phyloP scores from a whole-genome alignment of 2,888 invertebrate genomes.

The Alloplasta piceator region DNA sequence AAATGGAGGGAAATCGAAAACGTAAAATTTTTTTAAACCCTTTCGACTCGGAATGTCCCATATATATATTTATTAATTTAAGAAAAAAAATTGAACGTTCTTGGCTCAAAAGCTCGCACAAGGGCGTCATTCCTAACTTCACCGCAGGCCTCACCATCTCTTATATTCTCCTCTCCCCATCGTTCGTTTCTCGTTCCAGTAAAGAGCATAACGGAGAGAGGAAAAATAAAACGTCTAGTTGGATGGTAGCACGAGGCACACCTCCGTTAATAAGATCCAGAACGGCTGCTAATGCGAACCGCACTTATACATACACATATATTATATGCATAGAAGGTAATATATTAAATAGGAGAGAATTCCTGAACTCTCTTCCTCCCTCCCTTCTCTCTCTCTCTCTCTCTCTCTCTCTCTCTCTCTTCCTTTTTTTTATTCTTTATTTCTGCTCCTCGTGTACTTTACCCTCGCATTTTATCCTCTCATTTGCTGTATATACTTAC shows the following conservation, averaged over 20 bases:
- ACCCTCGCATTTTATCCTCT: slow-evolving; percentile 44
- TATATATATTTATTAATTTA: not conserved
- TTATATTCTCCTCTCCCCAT: too few species aligned
- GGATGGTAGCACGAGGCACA: slow-evolving; percentile 59
- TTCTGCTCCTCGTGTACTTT: slow-evolving; percentile 24
- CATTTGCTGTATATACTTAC: slow-evolving; percentile 41
- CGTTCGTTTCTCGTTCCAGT: slow-evolving; percentile 13
- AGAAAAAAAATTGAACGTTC: slow-evolving; percentile 23
- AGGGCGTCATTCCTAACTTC: slow-evolving; percentile 18
- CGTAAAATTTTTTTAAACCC: too few species aligned
- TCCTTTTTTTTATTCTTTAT: slow-evolving; percentile 17
- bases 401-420: slow-evolving; percentile 6
- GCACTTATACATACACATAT: slow-evolving; percentile 3
- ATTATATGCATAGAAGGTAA: slow-evolving; percentile 34
- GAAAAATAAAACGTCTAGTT: slow-evolving; percentile 30
- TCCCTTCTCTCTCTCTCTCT: slow-evolving; percentile 11
- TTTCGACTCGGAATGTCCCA: too few species aligned
- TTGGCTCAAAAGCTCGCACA: slow-evolving; percentile 37
- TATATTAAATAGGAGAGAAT: slow-evolving; percentile 33
- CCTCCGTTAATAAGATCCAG: slow-evolving; percentile 59
- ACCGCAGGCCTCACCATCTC: not conserved
- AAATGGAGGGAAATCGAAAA: too few species aligned
- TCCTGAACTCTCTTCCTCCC: slow-evolving; percentile 25
- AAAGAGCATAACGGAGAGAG: slow-evolving; percentile 30
- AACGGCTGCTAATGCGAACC: slow-evolving; percentile 57